Base-by-base conservation (phyloP, 2,113 vertebrate genomes). In the Gadus macrocephalus region DNA sequence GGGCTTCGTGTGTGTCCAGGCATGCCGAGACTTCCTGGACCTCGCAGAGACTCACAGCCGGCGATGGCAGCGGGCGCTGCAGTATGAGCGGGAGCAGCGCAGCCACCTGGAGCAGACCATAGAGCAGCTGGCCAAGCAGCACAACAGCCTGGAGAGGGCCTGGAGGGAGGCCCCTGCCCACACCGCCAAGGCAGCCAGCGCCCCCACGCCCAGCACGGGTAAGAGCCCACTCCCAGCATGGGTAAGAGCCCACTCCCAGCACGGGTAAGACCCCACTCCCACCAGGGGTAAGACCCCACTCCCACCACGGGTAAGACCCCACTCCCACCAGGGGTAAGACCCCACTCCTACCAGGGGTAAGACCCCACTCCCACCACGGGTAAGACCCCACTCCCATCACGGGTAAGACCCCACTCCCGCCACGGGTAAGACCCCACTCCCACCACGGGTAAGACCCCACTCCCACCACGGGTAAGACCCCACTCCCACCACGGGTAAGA, bases 61-160 rank as follows among this genome's bases (percentile, higher is more conserved):
- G 64, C 93, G 94, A 91, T 98, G 96, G 97, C 97, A 98, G 85
- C 94, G 95, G 8, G 94, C 92, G 0, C 92, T 98, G 82, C 97
- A 97, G 88, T 94, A 98, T 93, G 97, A 99, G 90, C 93, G 95
- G 27, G 97, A 98, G 86, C 97, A 98, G 88, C 89, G 97, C 0
- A 86, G 91, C 73, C 96, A 94, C 64, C 92, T 98, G 85, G 97
- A 99, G 84, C 96, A 98, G 84, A 98, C 97, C 81, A 97, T 98
- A 9, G 97, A 98, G 89, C 96, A 98, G 89, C 62, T 99, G 82
- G 97, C 97, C 86, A 98, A 96, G 81, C 97, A 99, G 87, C 97
- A 99, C 90, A 98, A 99, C 92, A 98, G 94, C 90, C 91, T 99
- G 80, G 97, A 99, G 83, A 87, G 95, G 2, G 97, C 97, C 89